Evolutionary conservation across 2,113 vertebrate genomes (phyloP), one percentile per base, ranked within the genome.

Genomic region (Malurus melanocephalus): DNA sequence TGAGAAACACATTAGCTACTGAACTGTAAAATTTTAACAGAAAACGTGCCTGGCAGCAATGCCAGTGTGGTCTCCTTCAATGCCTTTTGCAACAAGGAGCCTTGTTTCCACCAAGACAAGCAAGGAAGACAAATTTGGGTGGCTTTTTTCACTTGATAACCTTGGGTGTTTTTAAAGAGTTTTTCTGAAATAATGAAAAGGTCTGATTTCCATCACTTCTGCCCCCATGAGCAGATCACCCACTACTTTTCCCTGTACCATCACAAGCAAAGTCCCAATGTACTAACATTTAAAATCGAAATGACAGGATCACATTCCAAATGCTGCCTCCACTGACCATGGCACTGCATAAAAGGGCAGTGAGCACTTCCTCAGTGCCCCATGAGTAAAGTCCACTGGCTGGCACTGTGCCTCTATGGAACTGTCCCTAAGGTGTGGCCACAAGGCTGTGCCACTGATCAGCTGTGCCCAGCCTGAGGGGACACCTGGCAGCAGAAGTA

Each of bases 101-200:
- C 33, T 43, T 3, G 21, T 32, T 46, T 84, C 32, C 51, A 69
- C 9, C 8, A 78, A 72, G 57, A 78, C 5, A 53, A 78, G 45
- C 11, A 52, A 56, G 11, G 11, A 83, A 83, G 30, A 62, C 23
- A 74, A 77, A 75, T 38, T 14, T 27, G 8, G 18, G 17, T 40
- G 13, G 23, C 2, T 6, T 62, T 69, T 75, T 81, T 56, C 1
- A 83, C 13, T 5, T n/a, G 4, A 75, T 40, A 67, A 68, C 3
- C 8, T 35, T 26, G 4, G 11, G 4, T 1, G 0, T 2, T 10
- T 23, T 53, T 19, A 0, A n/a, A n/a, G 15, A 35, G 12, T 2
- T 22, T 9, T 38, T 32, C 8, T 77, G 0, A 64, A 74, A 24
- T 18, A 82, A 85, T 35, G 18, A 65, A 42, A 80, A 81, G 8